Evolutionary conservation across 2,888 invertebrate species (phyloP), one percentile per base, ranked within the genome.

Genomic region (Tuberolachnus salignus): DNA sequence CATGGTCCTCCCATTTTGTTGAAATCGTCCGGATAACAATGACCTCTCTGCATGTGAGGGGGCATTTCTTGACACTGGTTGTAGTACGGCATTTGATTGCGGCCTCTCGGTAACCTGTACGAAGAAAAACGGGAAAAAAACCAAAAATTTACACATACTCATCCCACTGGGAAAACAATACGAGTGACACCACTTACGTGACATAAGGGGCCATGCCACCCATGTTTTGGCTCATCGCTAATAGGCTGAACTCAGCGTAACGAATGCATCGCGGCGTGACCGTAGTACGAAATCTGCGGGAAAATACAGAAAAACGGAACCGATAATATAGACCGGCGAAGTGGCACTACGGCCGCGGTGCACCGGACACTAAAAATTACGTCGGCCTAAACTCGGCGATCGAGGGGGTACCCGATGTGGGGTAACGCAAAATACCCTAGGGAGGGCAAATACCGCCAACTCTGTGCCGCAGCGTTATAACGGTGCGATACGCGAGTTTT

Each of bases 191-290:
- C 44, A 75, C 69, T 82, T 82, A 84, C 84, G 84, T 84, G 82
- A 86, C 85, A 87, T 91, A 92, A 85, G 91, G 90, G 86, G 91
- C 91, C 92, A 92, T 92, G 88, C 91, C 92, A 86, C 90, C 89
- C 89, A 92, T 88, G 88, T 92, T 92, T 87, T 92, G 92, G 91
- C 91, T 91, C 92, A 92, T 92, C 21, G 53, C 80, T 78, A 34
- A 59, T 21, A 61, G 55, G 26, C 59, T 21, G 6, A 26, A 59
- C 78, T 78, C 57, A 59, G 57, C 10, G 34, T 34, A 69, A 34
- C 3, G 10, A 78, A 78, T 51, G 21, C 78, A 78, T 78, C 67
- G 51, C 69, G 59, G 69, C 51, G 23, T 9, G 26, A 64, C 53
- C 3, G 53, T 34, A 6, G 1, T 16, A 10, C 34, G n/a, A 61